Evolutionary conservation across 2,888 invertebrate species (phyloP).

Genomic region (Cordylochernes scorpioides): DNA sequence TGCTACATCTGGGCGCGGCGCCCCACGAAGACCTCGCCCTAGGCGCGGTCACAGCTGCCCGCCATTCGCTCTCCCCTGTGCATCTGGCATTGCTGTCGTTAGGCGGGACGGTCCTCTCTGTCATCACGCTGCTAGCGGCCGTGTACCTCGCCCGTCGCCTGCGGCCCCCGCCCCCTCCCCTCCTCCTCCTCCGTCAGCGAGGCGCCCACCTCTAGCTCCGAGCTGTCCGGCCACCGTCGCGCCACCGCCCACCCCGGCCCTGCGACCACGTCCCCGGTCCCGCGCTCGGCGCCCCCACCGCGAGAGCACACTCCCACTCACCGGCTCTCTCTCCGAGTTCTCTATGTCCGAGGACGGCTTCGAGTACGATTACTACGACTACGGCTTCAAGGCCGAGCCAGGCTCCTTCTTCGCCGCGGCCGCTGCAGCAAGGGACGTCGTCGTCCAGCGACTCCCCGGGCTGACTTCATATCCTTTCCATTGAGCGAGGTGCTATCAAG

Average conservation of each 20-base stretch:
- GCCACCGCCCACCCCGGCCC: slow-evolving; percentile 3
- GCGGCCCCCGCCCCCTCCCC: not conserved
- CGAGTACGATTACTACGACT: slow-evolving; percentile 16
- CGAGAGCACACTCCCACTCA: slow-evolving; percentile 9
- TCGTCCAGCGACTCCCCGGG: too few species aligned
- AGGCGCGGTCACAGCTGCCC: slow-evolving; percentile 2
- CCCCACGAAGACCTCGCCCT: too few species aligned
- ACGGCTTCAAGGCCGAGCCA: slow-evolving; percentile 14
- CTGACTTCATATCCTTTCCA: too few species aligned
- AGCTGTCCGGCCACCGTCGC: slow-evolving; percentile 7
- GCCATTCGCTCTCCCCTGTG: slow-evolving; percentile 2
- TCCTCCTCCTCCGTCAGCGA: slow-evolving; percentile 5
- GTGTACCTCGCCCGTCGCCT: slow-evolving; percentile 3
- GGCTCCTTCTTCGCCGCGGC: slow-evolving; percentile 16
- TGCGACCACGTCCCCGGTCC: slow-evolving; percentile 1
- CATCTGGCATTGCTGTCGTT: slow-evolving; percentile 7
- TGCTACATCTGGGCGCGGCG: slow-evolving; percentile 6
- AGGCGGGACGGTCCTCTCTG: slow-evolving; percentile 7
- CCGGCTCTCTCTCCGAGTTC: slow-evolving; percentile 8
- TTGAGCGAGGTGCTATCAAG: too few species aligned
- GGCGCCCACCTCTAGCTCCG: slow-evolving; percentile 8
- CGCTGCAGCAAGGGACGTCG: too few species aligned
- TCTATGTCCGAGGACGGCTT: slow-evolving; percentile 13
- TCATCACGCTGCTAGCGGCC: slow-evolving; percentile 9
- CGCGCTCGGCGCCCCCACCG: slow-evolving; percentile 3